phyloP scores from a whole-genome alignment of 2,113 vertebrate genomes.

The Philantomba maxwellii region DNA sequence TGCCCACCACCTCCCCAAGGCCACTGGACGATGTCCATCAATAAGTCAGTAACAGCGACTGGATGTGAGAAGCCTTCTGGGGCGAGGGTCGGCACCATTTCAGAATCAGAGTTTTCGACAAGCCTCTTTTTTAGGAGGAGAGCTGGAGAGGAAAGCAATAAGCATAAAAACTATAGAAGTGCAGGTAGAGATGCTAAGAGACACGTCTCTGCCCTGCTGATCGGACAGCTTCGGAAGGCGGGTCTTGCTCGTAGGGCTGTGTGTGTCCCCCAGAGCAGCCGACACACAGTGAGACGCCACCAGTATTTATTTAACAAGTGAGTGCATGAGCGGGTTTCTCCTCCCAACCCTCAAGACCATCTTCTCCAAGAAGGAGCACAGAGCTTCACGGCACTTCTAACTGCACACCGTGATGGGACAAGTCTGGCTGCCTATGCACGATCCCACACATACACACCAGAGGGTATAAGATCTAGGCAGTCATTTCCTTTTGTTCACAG shows the following conservation, averaged over 20 bases:
- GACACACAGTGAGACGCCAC: neutral
- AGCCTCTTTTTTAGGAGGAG: neutral
- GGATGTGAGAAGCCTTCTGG: slow-evolving; percentile 24
- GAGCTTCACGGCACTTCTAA: too few relatives aligned
- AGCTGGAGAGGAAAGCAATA: neutral
- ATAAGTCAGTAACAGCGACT: slow-evolving; percentile 65
- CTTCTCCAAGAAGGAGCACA: neutral
- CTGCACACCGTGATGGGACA: too few relatives aligned
- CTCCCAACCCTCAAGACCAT: neutral
- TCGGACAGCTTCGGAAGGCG: neutral
- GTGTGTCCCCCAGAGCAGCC: neutral
- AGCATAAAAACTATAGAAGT: neutral
- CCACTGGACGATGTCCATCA: slow-evolving; percentile 71
- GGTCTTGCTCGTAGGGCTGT: accelerated
- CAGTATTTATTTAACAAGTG: neutral
- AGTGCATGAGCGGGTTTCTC: neutral
- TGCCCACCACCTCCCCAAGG: slow-evolving; percentile 63
- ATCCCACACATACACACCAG: too few relatives aligned
- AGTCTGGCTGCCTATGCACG: neutral
- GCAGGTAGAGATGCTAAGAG: neutral
- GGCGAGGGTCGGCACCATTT: neutral
- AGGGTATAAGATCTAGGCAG: neutral
- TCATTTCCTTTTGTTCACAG: neutral
- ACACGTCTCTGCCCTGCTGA: neutral
- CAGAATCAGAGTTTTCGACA: neutral